Conservation (phyloP, 2,113 vertebrate species). For the Rhabdornis inornatus region DNA sequence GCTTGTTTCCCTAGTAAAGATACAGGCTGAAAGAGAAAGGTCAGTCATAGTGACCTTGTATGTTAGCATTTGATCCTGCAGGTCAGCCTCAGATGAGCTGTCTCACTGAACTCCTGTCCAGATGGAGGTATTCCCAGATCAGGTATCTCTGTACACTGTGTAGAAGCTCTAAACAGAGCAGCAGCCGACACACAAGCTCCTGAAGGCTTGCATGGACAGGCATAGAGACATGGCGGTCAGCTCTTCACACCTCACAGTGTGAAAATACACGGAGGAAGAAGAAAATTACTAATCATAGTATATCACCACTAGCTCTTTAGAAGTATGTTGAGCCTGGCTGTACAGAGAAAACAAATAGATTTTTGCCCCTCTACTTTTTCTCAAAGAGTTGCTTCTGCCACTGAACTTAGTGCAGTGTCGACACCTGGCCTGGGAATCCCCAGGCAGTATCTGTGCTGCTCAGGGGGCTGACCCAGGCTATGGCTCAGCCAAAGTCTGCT, state of each 20-base stretch:
- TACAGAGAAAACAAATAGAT: background rate
- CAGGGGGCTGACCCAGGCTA: background rate
- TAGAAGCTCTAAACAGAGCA: background rate
- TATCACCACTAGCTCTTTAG: background rate
- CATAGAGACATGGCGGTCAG: background rate
- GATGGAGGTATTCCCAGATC: background rate
- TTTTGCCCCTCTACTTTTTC: background rate
- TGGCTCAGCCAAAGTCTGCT: background rate
- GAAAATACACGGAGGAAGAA: background rate
- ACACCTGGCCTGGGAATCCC: background rate
- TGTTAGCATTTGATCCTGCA: background rate
- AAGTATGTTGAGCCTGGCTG: accelerated
- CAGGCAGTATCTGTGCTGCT: background rate
- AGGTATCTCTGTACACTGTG: background rate
- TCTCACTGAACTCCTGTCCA: background rate
- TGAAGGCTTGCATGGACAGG: background rate
- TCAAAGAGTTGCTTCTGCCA: background rate
- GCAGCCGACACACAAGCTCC: background rate
- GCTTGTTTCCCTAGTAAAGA: background rate
- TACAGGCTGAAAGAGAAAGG: background rate
- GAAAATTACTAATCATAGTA: background rate
- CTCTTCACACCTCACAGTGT: background rate
- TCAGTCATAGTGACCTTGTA: background rate
- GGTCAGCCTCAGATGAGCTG: background rate
- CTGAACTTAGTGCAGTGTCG: background rate